These are phyloP conservation scores for Tinamus major DNA, from an alignment of 2,797 vertebrate species.

Conservation along the genomic window DNA sequence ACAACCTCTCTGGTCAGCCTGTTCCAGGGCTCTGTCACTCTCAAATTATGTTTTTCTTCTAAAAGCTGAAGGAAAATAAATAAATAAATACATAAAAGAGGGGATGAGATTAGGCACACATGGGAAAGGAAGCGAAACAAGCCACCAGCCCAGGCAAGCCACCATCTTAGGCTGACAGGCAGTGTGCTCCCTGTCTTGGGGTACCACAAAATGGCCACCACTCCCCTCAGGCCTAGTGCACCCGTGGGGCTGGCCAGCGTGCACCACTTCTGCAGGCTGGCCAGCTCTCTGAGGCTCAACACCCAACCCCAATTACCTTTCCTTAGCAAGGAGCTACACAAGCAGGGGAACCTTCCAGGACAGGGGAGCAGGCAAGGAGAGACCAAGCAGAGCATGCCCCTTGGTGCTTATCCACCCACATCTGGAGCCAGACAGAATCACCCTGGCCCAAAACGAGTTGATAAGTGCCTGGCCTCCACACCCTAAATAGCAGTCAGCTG, in stretches of 20 bases:
- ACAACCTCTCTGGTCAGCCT: too few species aligned
- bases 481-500: fast-evolving
- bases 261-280: background rate
- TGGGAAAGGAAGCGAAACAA: background rate
- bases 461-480: fast-evolving
- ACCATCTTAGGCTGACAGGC: background rate
- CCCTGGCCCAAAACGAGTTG: background rate
- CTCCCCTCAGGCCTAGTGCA: background rate
- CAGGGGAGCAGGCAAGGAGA: background rate
- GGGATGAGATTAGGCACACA: background rate
- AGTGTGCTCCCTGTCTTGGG: background rate
- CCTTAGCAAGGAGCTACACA: background rate
- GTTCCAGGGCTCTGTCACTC: too few species aligned
- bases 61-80: background rate
- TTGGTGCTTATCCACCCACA: background rate
- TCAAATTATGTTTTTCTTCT: background rate
- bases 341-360: background rate
- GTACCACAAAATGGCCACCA: fast-evolving
- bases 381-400: fast-evolving
- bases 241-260: background rate
- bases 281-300: fast-evolving
- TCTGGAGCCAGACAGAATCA: background rate
- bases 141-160: fast-evolving
- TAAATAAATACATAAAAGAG: too few species aligned
- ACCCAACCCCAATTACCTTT: fast-evolving